Percentiles rank a stretch among this genome's conserved stretches.
Conservation (phyloP, 2,797 vertebrate genomes). For the Mastacembelus armatus region DNA sequence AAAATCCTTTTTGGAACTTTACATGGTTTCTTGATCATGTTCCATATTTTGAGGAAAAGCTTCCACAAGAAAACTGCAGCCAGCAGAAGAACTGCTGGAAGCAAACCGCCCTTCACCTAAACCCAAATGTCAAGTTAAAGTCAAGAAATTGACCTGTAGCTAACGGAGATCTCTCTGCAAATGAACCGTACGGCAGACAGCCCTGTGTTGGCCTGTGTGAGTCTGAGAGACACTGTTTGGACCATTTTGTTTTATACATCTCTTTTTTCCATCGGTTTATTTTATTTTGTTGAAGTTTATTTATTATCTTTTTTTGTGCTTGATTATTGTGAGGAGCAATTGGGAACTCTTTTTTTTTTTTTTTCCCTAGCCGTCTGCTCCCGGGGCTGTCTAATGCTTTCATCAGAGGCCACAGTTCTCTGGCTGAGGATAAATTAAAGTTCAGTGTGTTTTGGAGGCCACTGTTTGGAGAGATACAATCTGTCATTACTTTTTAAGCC, state of each 20-base stretch:
- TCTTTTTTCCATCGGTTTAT: slow-evolving; percentile 45
- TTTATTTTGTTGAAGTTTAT: neutral
- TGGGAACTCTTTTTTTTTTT: slow-evolving; percentile 30
- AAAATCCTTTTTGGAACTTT: slow-evolving; percentile 62
- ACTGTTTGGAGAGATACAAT: slow-evolving; percentile 67
- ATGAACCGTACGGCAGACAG: slow-evolving; percentile 39
- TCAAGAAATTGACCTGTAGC: slow-evolving; percentile 68
- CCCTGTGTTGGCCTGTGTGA: slow-evolving; percentile 18
- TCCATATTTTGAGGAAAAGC: slow-evolving; percentile 59
- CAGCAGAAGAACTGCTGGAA: slow-evolving; percentile 52
- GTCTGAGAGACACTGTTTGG: slow-evolving; percentile 56
- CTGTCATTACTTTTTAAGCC: slow-evolving; percentile 55
- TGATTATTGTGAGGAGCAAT: slow-evolving; percentile 64
- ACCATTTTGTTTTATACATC: slow-evolving; percentile 43
- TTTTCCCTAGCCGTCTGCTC: slow-evolving; percentile 41
- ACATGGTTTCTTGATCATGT: slow-evolving; percentile 71
- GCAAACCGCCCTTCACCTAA: slow-evolving; percentile 56
- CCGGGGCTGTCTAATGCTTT: slow-evolving; percentile 61
- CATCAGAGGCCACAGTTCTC: slow-evolving; percentile 42
- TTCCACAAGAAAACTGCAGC: slow-evolving; percentile 63
- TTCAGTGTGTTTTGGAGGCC: slow-evolving; percentile 66
- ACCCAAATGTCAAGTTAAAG: slow-evolving; percentile 67
- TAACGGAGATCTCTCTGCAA: slow-evolving; percentile 55
- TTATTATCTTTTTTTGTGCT: slow-evolving; percentile 42
- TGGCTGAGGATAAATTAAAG: slow-evolving; percentile 60